Evolutionary conservation across 2,888 invertebrate species (phyloP).

Genomic region (Tanypteryx hageni): DNA sequence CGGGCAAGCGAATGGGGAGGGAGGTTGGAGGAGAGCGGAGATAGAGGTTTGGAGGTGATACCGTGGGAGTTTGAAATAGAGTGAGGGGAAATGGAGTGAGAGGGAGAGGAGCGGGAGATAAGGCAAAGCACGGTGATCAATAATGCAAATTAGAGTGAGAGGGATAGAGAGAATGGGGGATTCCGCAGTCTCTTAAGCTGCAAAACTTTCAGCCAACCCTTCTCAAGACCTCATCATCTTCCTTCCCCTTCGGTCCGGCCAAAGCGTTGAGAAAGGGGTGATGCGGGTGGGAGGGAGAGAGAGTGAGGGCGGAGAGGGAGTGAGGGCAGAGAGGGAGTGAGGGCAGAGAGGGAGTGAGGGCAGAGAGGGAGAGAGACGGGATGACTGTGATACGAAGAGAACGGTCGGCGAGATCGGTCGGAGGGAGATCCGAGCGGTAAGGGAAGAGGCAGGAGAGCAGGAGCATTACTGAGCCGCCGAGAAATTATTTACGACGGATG

Average conservation of each 20-base stretch:
- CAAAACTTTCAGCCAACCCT: constrained; percentile 51
- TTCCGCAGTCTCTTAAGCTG: constrained; percentile 61
- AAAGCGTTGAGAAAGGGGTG: neutral
- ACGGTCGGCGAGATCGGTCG: neutral
- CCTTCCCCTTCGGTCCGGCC: constrained; percentile 35
- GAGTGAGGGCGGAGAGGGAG: neutral
- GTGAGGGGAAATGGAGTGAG: neutral
- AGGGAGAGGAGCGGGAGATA: neutral
- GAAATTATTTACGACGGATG: constrained; percentile 55
- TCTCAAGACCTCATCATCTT: constrained; percentile 43
- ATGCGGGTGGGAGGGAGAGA: neutral
- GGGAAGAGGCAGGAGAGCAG: neutral
- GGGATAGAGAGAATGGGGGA: constrained; percentile 41
- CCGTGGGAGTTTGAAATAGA: neutral
- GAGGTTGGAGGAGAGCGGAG: neutral
- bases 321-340: neutral
- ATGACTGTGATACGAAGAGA: neutral
- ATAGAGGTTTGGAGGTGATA: neutral
- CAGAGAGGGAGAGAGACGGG: neutral
- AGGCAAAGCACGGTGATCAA: constrained; percentile 50
- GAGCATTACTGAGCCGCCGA: constrained; percentile 46
- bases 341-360: neutral
- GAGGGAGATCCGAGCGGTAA: neutral
- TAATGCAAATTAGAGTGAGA: constrained; percentile 54
- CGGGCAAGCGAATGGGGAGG: neutral